Conservation (phyloP, 2,797 vertebrate genomes). For the Pseudotriccus pelzelni region DNA sequence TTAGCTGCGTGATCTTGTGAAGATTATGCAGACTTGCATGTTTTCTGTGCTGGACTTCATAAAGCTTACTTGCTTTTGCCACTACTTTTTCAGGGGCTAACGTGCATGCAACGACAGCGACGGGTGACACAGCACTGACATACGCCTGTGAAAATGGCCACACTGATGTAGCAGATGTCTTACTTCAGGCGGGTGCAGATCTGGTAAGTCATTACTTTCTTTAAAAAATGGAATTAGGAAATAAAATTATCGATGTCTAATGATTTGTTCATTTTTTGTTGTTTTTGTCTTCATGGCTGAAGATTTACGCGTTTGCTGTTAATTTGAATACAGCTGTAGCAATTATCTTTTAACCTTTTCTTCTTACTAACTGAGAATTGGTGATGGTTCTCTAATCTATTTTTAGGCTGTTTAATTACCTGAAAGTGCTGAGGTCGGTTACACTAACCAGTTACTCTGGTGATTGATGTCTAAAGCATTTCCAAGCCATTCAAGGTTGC, state of each 20-base stretch:
- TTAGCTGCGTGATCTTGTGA: neutral
- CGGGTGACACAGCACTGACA: conserved; percentile 82
- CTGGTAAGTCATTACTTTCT: conserved; percentile 70
- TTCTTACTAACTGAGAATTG: neutral
- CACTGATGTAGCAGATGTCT: conserved; percentile 83
- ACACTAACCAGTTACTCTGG: neutral
- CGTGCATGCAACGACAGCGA: conserved; percentile 83
- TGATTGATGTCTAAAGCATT: neutral
- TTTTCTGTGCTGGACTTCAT: neutral
- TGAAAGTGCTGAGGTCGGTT: neutral
- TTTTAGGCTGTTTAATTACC: neutral
- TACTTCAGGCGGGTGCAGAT: conserved; percentile 83
- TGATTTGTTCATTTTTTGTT: neutral
- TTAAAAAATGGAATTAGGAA: neutral
- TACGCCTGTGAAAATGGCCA: conserved; percentile 85
- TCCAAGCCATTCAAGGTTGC: neutral
- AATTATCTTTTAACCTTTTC: neutral
- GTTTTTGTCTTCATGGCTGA: neutral
- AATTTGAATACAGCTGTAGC: neutral
- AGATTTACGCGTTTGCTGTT: rapidly evolving
- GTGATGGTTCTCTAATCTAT: neutral
- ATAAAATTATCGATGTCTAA: rapidly evolving
- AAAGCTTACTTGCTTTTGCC: neutral
- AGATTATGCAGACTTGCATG: rapidly evolving
- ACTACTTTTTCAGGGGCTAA: conserved; percentile 74